Conservation (phyloP, 2,888 invertebrate species). For the Cheiracanthium punctorium region DNA sequence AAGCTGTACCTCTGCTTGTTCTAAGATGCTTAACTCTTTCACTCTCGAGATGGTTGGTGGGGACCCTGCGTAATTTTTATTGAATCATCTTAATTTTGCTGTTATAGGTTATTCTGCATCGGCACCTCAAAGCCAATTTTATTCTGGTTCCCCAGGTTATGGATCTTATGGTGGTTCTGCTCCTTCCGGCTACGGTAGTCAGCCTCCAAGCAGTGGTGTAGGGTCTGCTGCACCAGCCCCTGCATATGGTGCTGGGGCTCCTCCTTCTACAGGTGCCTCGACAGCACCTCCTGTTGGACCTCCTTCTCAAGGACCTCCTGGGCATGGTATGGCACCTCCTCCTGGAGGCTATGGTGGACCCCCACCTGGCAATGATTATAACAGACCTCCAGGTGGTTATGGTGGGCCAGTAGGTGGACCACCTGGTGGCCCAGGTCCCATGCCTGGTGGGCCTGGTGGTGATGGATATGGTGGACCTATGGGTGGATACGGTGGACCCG, state of each 20-base stretch:
- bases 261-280: constrained; percentile 50
- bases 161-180: constrained; percentile 64
- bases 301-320: constrained; percentile 45
- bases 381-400: constrained; percentile 59
- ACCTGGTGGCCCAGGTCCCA: constrained; percentile 49
- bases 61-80: too few species aligned
- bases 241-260: constrained; percentile 56
- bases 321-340: constrained; percentile 48
- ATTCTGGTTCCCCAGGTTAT: constrained; percentile 56
- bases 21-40: too few species aligned
- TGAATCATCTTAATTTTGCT: background rate
- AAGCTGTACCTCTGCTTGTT: too few species aligned
- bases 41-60: too few species aligned
- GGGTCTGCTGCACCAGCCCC: constrained; percentile 58
- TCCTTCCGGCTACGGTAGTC: constrained; percentile 55
- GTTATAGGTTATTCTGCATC: constrained; percentile 56
- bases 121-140: constrained; percentile 58
- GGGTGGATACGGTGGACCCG: constrained; percentile 52
- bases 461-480: constrained; percentile 61
- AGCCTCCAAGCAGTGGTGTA: constrained; percentile 60
- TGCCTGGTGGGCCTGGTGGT: constrained; percentile 49
- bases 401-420: constrained; percentile 42
- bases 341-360: constrained; percentile 59
- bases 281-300: constrained; percentile 53
- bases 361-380: constrained; percentile 54